Base-by-base conservation (phyloP, 2,888 invertebrate genomes). In the Himalopsyche anomala region DNA sequence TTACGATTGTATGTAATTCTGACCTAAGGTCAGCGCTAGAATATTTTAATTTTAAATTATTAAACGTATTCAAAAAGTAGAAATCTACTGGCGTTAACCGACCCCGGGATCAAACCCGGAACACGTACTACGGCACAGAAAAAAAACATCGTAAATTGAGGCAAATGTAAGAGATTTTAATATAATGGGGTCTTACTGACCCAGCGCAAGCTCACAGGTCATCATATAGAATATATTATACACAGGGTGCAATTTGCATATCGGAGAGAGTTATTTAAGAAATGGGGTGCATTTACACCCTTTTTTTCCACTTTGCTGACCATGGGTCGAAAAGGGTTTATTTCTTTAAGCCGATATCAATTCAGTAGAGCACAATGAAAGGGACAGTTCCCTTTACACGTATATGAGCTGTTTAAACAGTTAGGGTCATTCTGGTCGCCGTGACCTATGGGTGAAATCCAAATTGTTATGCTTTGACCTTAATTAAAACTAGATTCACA, bases 351-450 rank as follows among this genome's bases (percentile, higher is more conserved):
- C 19, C 62, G 62, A n/a, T 62, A 62, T 62, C 62, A 62, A 62
- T 62, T 62, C 62, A 62, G 28, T 11, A 19, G 6, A 15, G 4
- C 19, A 86, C 86, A 86, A 86, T 54, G 40, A 80, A 86, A 84
- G 84, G 84, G 84, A 84, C 62, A 84, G 62, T 19, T 86, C 84
- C 79, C 69, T 86, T 86, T 84, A 84, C 82, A 82, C 81, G 81
- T 86, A 40, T 74, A 81, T 82, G 62, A 62, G 62, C 62, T 62
- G 38, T 84, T 54, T 82, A 84, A 86, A 84, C 40, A 54, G 80
- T 84, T 86, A 56, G 86, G 86, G 86, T 86, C 86, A 86, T 84
- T 86, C 84, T 86, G 86, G 84, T 82, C 86, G 84, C 84, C 80
- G 62, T 86, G 84, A 86, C 86, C 86, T 84, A 54, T 45, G 84